phyloP scores from a whole-genome alignment of 1,140 invertebrate genomes.

The Eupristina koningsbergeri region DNA sequence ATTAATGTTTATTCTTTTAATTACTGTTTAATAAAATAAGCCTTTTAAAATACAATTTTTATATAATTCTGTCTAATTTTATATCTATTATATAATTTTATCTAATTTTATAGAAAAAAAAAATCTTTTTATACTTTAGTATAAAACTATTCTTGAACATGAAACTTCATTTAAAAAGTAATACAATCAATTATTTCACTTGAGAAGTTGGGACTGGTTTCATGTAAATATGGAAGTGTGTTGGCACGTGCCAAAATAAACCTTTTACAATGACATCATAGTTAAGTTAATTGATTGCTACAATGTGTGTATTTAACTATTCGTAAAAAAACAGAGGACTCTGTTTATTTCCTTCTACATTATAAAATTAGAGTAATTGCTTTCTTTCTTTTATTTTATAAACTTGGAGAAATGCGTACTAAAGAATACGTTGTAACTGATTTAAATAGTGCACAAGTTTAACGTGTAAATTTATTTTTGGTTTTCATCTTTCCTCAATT shows the following conservation, averaged over 20 bases:
- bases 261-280: too few relatives aligned
- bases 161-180: not conserved
- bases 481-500: too few relatives aligned
- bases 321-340: not conserved
- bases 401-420: not conserved
- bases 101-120: too few relatives aligned
- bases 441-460: not conserved
- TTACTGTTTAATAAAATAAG: too few relatives aligned
- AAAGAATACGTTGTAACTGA: not conserved
- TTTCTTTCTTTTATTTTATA: conserved; percentile 13
- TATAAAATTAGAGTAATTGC: conserved; percentile 37
- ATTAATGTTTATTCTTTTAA: too few relatives aligned
- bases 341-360: conserved; percentile 10
- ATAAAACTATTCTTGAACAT: not conserved
- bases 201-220: too few relatives aligned
- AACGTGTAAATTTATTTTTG: not conserved
- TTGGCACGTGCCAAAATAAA: conserved; percentile 13
- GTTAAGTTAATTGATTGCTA: not conserved
- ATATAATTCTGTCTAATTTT: too few relatives aligned
- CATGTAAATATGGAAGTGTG: too few relatives aligned
- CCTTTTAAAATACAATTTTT: too few relatives aligned
- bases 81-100: too few relatives aligned
- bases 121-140: too few relatives aligned
- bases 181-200: not conserved
- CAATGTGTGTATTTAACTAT: not conserved